Base-by-base conservation (phyloP, 2,113 vertebrate genomes). In the Platichthys flesus region DNA sequence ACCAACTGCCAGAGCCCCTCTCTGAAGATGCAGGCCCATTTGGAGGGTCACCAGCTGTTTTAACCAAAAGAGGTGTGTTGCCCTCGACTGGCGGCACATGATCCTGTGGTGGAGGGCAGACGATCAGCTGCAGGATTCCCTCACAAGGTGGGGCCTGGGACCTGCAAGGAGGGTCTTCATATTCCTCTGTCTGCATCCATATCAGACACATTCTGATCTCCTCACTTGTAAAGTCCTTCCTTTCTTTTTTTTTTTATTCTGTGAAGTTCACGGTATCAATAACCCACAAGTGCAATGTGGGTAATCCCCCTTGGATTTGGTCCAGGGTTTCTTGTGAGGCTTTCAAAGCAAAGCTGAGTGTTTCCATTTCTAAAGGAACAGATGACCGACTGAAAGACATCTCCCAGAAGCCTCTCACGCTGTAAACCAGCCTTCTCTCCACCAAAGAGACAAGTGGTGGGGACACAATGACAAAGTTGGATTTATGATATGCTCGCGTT, bases 31-130 rank as follows among this genome's bases (percentile, higher is more conserved):
- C 26, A 78, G 70, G 81, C 70, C 56, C 51, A 61, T 67, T 85
- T 79, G 74, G 51, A 21, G 31, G 59, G 67, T 74, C 70, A 78
- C 68, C 89, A 91, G 85, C 90, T 93, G 89, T 83, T 88, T 79
- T 26, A 31, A 74, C 40, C 21, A 56, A 65, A 69, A 47, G 60
- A 85, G 82, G 86, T n/a, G 57, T 77, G 67, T 54, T 54, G 70
- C 69, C 75, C 40, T 60, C 26, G 40, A 72, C 62, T 72, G 69
- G 66, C 26, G 9, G 85, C 89, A 85, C 23, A 59, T 20, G 73
- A 52, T 76, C 64, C 13, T 76, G 54, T 15, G 79, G 76, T 66
- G 40, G 70, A 80, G 78, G 69, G 63, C 52, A 57, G 69, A 55
- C 58, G 28, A 64, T 69, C 28, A 54, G 67, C 3, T 0, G 62